Percentiles rank a stretch among this genome's conserved stretches.
Conservation (phyloP, 2,888 invertebrate species). For the Adelognathus sp. region DNA sequence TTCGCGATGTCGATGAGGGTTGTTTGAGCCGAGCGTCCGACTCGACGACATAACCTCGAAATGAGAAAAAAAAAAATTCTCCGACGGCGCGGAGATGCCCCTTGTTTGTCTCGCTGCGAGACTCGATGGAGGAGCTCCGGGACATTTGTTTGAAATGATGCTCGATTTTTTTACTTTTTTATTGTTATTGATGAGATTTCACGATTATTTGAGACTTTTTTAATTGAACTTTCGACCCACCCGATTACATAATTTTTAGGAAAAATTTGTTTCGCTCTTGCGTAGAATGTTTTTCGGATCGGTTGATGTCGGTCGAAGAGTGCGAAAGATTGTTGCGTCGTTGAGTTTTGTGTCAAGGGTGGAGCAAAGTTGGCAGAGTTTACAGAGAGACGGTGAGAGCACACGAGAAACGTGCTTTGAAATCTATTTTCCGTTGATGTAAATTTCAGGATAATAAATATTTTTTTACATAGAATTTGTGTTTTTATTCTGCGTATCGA, state of each 20-base stretch:
- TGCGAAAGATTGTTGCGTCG: background rate
- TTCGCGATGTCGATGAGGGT: constrained; percentile 25
- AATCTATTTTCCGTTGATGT: constrained; percentile 2
- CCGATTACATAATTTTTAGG: constrained; percentile 50
- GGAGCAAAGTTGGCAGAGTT: background rate
- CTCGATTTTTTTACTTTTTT: background rate
- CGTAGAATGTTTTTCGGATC: no score
- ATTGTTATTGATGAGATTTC: background rate
- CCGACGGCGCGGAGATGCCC: no score
- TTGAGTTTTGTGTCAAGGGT: no score
- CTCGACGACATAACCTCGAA: constrained; percentile 65
- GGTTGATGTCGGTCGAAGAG: background rate
- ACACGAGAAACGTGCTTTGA: no score
- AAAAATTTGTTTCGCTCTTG: constrained; percentile 14
- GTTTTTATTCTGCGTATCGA: constrained; percentile 6
- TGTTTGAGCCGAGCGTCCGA: constrained; percentile 53
- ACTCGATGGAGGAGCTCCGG: no score
- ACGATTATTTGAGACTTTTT: background rate
- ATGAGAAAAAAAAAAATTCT: no score
- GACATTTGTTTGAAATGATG: constrained; percentile 1
- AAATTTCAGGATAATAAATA: constrained; percentile 14
- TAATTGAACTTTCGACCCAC: background rate
- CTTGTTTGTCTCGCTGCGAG: no score
- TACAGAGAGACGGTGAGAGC: no score
- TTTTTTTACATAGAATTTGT: background rate